These are phyloP conservation scores for Anorthoa munda DNA, from an alignment of 2,888 invertebrate genomes.

Conservation along the genomic window DNA sequence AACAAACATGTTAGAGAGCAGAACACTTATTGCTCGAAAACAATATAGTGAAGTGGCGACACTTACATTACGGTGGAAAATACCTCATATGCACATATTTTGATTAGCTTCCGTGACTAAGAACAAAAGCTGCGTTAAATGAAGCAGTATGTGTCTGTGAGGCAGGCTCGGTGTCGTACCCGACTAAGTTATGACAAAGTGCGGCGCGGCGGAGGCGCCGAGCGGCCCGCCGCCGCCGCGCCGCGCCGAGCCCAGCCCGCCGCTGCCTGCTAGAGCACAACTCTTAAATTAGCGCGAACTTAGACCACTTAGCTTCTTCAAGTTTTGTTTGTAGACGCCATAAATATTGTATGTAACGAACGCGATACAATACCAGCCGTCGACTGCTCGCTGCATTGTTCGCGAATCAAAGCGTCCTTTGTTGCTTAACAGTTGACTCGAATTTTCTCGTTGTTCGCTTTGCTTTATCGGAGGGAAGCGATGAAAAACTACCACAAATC, in stretches of 20 bases:
- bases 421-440: conserved; percentile 75
- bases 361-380: conserved; percentile 80
- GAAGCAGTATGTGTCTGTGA: conserved; percentile 76
- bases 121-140: conserved; percentile 82
- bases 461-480: conserved; percentile 66
- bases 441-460: conserved; percentile 71
- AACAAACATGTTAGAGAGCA: conserved; percentile 42
- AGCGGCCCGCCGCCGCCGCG: conserved; percentile 65
- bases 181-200: conserved; percentile 87
- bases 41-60: conserved; percentile 60
- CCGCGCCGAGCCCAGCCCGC: conserved; percentile 67
- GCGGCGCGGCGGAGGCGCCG: conserved; percentile 74
- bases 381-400: conserved; percentile 77
- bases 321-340: conserved; percentile 89
- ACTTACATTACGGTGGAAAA: conserved; percentile 63
- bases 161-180: conserved; percentile 68
- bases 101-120: conserved; percentile 76
- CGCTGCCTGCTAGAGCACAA: conserved; percentile 79
- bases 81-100: conserved; percentile 69
- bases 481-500: conserved; percentile 66
- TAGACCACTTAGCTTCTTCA: conserved; percentile 89
- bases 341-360: conserved; percentile 86
- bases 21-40: conserved; percentile 62
- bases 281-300: conserved; percentile 90
- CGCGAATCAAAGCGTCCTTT: conserved; percentile 78